Base-by-base conservation (phyloP, 2,113 vertebrate species). In the Tursiops truncatus region DNA sequence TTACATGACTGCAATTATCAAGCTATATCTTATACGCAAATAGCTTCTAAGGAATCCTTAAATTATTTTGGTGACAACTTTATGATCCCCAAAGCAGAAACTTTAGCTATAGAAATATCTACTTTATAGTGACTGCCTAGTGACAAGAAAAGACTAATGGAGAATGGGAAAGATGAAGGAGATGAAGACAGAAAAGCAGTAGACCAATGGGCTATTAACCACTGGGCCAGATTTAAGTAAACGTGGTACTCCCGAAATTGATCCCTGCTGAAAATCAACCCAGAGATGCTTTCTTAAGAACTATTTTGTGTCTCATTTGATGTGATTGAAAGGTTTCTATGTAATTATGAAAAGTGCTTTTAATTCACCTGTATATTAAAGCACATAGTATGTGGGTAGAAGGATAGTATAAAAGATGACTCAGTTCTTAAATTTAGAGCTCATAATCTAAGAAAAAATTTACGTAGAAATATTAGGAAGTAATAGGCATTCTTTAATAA, bases 31-130 rank as follows among this genome's bases (percentile, higher is more conserved):
- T 97, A 96, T 76, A 94, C 74, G 33, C 79, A 97, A 97, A 90
- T 93, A 80, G 68, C 89, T 97, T 96, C 86, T 11, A 91, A 86
- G 41, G 81, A 97, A 68, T 97, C 28, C 62, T 97, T 97, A 97
- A 98, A 95, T 97, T 97, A 97, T 94, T 95, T 91, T 47, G 60
- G 77, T 95, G 93, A 93, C 79, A 97, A 79, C 31, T 97, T 97
- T 92, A 97, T 5, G 68, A 95, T 83, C 73, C 70, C 17, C 73
- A 96, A 93, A 97, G 77, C 17, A 89, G 92, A 97, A 73, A 79
- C 77, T 73, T 96, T 5, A 96, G 67, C 12, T 50, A 93, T 60
- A 36, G 91, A 67, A 76, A 73, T 63, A 85, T 81, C 71, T 90
- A 38, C 73, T 82, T 91, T 71, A 82, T 33, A 47, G 70, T 89